phyloP scores from a whole-genome alignment of 2,113 vertebrate genomes.

The Microcebus griseorufus region DNA sequence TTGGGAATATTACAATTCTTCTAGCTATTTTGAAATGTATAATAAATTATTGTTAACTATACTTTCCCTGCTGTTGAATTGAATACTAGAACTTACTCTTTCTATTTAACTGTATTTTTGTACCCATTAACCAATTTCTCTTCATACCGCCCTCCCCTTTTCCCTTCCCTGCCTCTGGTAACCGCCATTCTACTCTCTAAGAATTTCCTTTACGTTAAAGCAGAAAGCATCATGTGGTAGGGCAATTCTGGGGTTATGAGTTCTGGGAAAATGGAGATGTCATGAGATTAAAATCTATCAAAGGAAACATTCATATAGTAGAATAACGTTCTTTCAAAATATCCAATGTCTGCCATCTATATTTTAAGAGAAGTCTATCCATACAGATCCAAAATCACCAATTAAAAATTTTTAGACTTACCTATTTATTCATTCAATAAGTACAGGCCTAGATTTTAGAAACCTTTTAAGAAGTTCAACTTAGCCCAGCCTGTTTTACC shows the following conservation, averaged over 20 bases:
- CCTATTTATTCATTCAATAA: neutral
- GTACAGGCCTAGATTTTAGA: neutral
- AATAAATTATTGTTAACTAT: neutral
- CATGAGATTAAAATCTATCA: neutral
- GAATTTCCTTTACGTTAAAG: conserved; percentile 17
- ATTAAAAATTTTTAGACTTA: neutral
- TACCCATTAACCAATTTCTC: neutral
- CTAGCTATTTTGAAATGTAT: neutral
- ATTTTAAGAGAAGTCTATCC: neutral
- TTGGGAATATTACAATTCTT: neutral
- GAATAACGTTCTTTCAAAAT: conserved; percentile 3
- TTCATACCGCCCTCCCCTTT: neutral
- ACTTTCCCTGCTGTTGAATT: neutral
- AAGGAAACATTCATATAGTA: neutral
- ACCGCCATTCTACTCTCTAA: neutral
- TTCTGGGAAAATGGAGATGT: neutral
- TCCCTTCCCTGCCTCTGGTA: neutral
- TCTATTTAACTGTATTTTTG: neutral
- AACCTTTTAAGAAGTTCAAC: neutral
- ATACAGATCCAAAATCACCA: neutral
- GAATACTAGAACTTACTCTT: neutral
- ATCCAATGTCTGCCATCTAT: neutral
- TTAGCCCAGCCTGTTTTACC: neutral
- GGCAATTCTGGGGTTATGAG: neutral
- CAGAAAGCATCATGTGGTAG: neutral